Conservation (phyloP, 2,797 vertebrate species). For the Tympanoctomys barrerae region DNA sequence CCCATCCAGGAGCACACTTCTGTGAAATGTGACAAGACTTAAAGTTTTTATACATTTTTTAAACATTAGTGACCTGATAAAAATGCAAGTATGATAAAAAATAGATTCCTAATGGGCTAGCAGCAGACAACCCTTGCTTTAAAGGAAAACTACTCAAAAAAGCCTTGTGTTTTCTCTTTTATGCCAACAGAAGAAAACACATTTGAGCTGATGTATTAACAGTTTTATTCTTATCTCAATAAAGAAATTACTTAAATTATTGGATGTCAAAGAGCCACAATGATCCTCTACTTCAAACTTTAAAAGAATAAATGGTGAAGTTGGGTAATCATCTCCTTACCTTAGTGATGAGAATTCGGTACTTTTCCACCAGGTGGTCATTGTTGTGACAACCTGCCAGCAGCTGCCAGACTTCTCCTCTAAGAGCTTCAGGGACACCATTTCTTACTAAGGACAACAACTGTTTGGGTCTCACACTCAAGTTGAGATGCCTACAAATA, state of each 20-base stretch:
- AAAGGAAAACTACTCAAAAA: slow-evolving; percentile 21
- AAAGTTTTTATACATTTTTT: neutral
- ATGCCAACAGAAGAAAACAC: slow-evolving; percentile 35
- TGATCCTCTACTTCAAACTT: neutral
- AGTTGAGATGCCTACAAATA: slow-evolving; percentile 95
- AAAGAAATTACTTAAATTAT: neutral
- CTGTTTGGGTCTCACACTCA: slow-evolving; percentile 96
- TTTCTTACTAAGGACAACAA: slow-evolving; percentile 95
- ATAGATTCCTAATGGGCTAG: neutral
- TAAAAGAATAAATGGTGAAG: slow-evolving; percentile 1
- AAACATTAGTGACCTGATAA: neutral
- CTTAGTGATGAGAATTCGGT: slow-evolving; percentile 99
- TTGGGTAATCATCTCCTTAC: slow-evolving; percentile 85
- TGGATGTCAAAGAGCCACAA: slow-evolving; percentile 28
- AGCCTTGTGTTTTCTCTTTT: slow-evolving; percentile 29
- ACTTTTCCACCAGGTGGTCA: slow-evolving; percentile 98
- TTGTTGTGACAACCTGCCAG: slow-evolving; percentile 99
- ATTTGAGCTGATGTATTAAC: neutral
- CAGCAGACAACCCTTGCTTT: neutral
- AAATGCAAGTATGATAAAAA: neutral
- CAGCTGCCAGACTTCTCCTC: slow-evolving; percentile 99
- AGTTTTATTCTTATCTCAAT: slow-evolving; percentile 46
- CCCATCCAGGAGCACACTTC: neutral
- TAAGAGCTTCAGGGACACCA: slow-evolving; percentile 97
- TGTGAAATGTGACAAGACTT: slow-evolving; percentile 20